Evolutionary conservation across 2,113 vertebrate species (phyloP).

Genomic region (Brachypodius melanocephalos): DNA sequence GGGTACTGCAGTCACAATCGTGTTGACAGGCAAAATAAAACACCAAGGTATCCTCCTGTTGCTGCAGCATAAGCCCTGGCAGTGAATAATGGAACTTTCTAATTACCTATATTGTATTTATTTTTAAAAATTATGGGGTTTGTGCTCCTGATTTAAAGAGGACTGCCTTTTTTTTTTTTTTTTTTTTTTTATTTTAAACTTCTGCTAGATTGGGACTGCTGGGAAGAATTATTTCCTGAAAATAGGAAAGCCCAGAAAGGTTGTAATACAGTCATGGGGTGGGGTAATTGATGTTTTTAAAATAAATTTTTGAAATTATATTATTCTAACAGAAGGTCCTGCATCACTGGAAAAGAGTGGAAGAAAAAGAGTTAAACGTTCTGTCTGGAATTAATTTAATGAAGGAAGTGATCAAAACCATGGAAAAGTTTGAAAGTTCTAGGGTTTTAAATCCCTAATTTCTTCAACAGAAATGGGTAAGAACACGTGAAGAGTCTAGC

Average conservation of each 20-base stretch:
- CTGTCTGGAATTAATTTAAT: neutral
- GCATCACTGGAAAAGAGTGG: neutral
- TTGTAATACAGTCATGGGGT: neutral
- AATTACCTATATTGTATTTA: neutral
- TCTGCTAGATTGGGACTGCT: neutral
- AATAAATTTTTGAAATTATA: neutral
- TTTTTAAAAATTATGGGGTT: neutral
- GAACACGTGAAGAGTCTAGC: neutral
- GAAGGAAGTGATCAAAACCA: neutral
- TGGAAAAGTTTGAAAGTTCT: neutral
- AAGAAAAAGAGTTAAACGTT: neutral
- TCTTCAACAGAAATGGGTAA: neutral
- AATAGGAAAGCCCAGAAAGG: neutral
- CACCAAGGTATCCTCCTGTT: neutral
- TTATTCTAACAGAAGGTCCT: fast-evolving
- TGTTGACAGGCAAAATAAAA: neutral
- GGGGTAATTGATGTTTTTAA: neutral
- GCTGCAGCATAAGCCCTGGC: neutral
- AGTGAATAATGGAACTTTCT: neutral
- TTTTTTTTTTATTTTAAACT: neutral
- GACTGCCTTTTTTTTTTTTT: neutral
- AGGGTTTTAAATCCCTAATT: neutral
- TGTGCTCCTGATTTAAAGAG: neutral
- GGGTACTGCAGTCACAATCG: neutral
- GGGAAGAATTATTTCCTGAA: neutral